Percentiles rank a stretch among this genome's conserved stretches.
phyloP scores from a whole-genome alignment of 2,888 invertebrate species.

The Limenitis camilla region DNA sequence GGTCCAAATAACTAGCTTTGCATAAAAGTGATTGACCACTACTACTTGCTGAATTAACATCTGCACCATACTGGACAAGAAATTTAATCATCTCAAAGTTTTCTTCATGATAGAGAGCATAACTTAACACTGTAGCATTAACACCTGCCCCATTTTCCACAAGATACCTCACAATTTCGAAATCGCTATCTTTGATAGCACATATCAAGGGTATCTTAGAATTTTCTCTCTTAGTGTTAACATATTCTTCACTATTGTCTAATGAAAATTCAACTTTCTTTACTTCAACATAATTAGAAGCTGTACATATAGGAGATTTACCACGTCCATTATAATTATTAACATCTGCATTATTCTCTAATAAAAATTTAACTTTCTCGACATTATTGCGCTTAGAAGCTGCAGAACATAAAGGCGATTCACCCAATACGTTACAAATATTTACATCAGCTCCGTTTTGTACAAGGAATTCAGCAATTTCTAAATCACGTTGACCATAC shows the following conservation, averaged over 20 bases:
- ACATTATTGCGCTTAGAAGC: too few species aligned
- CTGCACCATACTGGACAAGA: neutral
- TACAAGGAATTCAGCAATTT: neutral
- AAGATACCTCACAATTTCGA: neutral
- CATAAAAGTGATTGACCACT: neutral
- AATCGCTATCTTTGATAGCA: too few species aligned
- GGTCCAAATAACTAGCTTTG: too few species aligned
- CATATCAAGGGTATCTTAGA: too few species aligned
- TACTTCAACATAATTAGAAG: too few species aligned
- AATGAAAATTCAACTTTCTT: neutral
- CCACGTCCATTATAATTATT: too few species aligned
- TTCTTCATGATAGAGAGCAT: neutral
- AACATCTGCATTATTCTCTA: too few species aligned
- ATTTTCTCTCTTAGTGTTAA: neutral
- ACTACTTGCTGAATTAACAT: neutral
- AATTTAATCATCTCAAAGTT: neutral
- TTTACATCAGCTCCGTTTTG: neutral
- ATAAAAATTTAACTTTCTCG: too few species aligned
- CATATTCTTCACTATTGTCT: neutral
- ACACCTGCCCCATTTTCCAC: neutral
- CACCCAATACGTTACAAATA: too few species aligned
- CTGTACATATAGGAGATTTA: too few species aligned
- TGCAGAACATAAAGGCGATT: too few species aligned
- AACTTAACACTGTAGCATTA: neutral
- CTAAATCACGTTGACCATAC: neutral